Conservation (phyloP, 2,888 invertebrate species). For the Lumbricus terrestris region DNA sequence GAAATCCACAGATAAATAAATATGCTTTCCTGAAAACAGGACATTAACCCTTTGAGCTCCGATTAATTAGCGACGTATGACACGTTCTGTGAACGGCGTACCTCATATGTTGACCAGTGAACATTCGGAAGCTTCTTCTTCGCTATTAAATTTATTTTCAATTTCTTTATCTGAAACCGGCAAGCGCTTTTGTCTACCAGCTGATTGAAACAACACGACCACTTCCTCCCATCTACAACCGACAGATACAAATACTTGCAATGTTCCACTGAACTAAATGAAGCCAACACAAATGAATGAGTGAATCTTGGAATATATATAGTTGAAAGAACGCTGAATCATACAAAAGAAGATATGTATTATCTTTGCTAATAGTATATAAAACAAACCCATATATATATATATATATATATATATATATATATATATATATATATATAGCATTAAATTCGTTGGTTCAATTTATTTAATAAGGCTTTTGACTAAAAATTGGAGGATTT, state of each 20-base stretch:
- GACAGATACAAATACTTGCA: neutral
- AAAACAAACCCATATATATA: too few species aligned
- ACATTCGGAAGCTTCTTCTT: conserved; percentile 42
- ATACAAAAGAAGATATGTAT: too few species aligned
- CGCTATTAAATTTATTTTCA: conserved; percentile 41
- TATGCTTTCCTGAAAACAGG: neutral
- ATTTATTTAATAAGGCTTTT: too few species aligned
- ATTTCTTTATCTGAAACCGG: conserved; percentile 43
- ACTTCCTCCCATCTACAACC: conserved; percentile 39
- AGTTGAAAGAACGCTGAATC: too few species aligned
- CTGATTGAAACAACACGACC: conserved; percentile 43
- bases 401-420: too few species aligned
- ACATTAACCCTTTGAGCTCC: neutral
- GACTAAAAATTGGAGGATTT: too few species aligned
- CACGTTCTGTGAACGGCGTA: neutral
- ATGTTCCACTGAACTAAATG: too few species aligned
- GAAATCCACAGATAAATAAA: neutral
- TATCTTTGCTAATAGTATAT: too few species aligned
- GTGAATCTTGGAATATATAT: too few species aligned
- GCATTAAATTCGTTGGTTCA: too few species aligned
- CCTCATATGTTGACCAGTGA: conserved; percentile 25
- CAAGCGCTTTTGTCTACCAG: conserved; percentile 43
- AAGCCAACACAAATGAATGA: too few species aligned
- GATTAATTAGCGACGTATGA: neutral
- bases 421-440: too few species aligned